Evolutionary conservation across 1,140 invertebrate species (phyloP).

Genomic region (Trichonephila inaurata): DNA sequence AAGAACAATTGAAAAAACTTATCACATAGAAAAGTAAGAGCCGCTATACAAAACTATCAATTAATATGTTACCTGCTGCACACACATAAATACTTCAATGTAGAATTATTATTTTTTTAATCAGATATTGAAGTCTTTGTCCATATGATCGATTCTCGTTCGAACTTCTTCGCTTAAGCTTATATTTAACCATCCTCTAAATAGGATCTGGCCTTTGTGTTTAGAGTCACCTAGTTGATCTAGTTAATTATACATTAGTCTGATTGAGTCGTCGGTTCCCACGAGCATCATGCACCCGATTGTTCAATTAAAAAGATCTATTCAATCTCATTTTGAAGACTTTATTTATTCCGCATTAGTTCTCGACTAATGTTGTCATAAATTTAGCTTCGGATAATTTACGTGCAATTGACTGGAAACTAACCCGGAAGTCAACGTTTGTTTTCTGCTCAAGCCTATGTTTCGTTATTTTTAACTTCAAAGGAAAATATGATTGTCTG

Average conservation of each 20-base stretch:
- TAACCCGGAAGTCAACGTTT: background rate
- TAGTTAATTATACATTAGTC: background rate
- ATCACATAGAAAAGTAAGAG: too few species aligned
- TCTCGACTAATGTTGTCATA: background rate
- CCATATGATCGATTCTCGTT: background rate
- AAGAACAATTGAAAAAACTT: too few species aligned
- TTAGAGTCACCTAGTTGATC: background rate
- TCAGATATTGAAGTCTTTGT: background rate
- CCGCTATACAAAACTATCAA: background rate
- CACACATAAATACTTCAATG: background rate
- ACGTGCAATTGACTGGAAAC: background rate
- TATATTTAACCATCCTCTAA: background rate
- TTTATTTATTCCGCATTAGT: background rate
- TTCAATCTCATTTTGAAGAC: constrained; percentile 19
- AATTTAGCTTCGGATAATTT: background rate
- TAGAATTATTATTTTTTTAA: background rate
- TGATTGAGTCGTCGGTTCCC: background rate
- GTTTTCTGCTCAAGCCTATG: background rate
- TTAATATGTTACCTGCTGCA: background rate
- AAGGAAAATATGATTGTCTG: background rate
- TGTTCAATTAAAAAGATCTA: constrained; percentile 42
- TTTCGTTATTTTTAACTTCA: background rate
- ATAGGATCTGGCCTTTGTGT: background rate
- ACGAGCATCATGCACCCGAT: background rate
- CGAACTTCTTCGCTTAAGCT: background rate